A percentile compares a stretch with the other conserved stretches of the same genome.
Conservation (phyloP, 2,888 invertebrate species). For the Ochropleura plecta region DNA sequence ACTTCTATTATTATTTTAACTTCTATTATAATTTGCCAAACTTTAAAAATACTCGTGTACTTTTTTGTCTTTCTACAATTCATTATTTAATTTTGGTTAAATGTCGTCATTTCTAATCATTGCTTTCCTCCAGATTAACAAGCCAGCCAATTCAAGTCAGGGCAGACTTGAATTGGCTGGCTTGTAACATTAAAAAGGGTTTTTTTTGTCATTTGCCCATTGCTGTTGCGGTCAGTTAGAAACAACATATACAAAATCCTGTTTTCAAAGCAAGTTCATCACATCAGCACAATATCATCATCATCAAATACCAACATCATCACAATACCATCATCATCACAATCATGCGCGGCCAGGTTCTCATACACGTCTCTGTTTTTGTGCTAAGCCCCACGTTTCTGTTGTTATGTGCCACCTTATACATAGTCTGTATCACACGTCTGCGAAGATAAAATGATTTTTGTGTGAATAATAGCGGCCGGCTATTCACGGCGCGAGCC, state of each 20-base stretch:
- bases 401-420: neutral
- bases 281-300: neutral
- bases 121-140: neutral
- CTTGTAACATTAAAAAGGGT: neutral
- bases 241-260: neutral
- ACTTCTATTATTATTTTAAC: too few relatives aligned
- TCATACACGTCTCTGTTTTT: neutral
- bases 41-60: neutral
- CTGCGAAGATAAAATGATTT: slow-evolving; percentile 58
- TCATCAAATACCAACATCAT: too few relatives aligned
- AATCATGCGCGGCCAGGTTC: neutral
- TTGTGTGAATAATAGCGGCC: slow-evolving; percentile 58
- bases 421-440: slow-evolving; percentile 34
- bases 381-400: neutral
- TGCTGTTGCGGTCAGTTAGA: neutral
- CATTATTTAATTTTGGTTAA: neutral
- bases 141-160: neutral
- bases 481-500: slow-evolving; percentile 54
- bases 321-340: neutral
- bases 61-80: neutral
- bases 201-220: neutral
- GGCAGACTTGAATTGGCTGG: too few relatives aligned
- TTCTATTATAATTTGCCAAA: neutral
- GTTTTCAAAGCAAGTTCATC: neutral
- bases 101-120: neutral